Evolutionary conservation across 2,113 vertebrate species (phyloP), one percentile per base, ranked within the genome.

Genomic region (Cyprinodon brontotheroides): DNA sequence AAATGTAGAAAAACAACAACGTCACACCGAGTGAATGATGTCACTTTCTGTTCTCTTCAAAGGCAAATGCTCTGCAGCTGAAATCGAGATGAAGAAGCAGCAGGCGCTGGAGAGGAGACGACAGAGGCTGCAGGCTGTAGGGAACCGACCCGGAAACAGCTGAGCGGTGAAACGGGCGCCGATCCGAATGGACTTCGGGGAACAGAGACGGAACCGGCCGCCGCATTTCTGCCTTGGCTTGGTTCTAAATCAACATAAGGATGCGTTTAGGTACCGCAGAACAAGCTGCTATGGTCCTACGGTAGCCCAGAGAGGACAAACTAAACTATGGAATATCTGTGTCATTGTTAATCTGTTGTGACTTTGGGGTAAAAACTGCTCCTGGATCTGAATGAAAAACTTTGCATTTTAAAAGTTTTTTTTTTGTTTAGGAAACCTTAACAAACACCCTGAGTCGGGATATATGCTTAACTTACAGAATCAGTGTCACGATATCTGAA

Each of bases 11-110:
- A n/a, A n/a, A n/a, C n/a, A n/a, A n/a, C n/a, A n/a, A n/a, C n/a
- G n/a, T n/a, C n/a, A n/a, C n/a, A n/a, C n/a, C n/a, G 50, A 53
- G 6, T 17, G 50, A 4, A 63, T 50, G 61, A 64, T 53, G 70
- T 65, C 45, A 53, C 53, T 79, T 17, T 68, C 86, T 53, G 22
- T 41, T 82, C 91, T 50, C 57, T 94, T 59, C 77, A 84, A 57
- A 0, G 91, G 78, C 59, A 94, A 89, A 66, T 97, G 95, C 89
- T 97, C 96, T 7, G 92, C 94, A 3, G 95, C 95, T 36, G 97
- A 99, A 93, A 99, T 99, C 86, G 95, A 97, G 90, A 93, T 86
- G 65, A 99, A 99, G 90, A 98, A 96, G 84, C 95, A 95, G 87
- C 95, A 95, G 93, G 98, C 97, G 3, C 78, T 98, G 86, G 94